phyloP scores from a whole-genome alignment of 2,113 vertebrate species.

The Delphinapterus leucas region DNA sequence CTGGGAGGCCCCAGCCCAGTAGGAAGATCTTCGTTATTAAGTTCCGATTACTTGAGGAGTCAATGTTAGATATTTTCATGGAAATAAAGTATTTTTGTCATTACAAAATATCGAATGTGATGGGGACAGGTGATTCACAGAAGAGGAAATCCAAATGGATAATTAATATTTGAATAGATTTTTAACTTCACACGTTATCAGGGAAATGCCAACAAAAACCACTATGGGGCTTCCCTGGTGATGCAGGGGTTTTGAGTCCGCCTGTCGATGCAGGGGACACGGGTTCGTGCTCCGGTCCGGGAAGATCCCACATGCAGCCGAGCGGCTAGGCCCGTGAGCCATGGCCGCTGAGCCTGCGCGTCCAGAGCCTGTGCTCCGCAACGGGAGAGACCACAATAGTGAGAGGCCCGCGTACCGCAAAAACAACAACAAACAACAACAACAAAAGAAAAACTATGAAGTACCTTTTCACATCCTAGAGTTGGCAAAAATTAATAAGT shows the following conservation, averaged over 20 bases:
- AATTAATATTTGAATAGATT: not conserved
- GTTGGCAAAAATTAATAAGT: not conserved
- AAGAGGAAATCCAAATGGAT: not conserved
- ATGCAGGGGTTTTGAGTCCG: rapidly evolving
- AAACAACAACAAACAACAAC: too few species aligned
- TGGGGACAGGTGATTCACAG: not conserved
- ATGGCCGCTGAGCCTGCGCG: rapidly evolving
- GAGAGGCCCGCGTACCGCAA: too few species aligned
- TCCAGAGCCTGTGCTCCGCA: too few species aligned
- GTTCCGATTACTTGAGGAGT: not conserved
- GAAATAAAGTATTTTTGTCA: not conserved
- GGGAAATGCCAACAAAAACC: not conserved
- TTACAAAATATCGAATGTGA: not conserved
- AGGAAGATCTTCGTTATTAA: not conserved
- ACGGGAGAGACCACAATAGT: too few species aligned
- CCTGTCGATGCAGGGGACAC: too few species aligned
- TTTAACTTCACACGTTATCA: not conserved
- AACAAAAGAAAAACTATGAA: not conserved
- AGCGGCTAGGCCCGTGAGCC: too few species aligned
- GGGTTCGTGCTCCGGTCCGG: too few species aligned
- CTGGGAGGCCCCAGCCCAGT: not conserved
- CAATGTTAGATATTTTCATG: not conserved
- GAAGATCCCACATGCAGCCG: rapidly evolving
- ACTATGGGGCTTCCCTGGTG: too few species aligned
- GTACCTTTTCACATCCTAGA: not conserved